Conservation (phyloP, 2,113 vertebrate genomes). For the Martes martes region DNA sequence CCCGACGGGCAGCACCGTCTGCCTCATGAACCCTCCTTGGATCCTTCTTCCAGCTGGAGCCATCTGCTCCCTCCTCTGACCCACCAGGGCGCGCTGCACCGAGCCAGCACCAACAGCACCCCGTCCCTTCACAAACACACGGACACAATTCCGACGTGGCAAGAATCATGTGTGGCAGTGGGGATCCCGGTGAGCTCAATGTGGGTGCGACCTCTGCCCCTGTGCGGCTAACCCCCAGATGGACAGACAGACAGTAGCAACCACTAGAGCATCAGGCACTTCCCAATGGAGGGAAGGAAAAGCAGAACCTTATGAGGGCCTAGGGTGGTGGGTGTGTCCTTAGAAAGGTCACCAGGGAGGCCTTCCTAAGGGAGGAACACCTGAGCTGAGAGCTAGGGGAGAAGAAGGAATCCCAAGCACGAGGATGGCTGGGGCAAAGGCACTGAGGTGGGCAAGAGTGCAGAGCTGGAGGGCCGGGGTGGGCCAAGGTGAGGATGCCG, state of each 20-base stretch:
- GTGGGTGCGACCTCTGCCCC: background rate
- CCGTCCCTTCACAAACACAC: background rate
- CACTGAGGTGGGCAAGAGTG: background rate
- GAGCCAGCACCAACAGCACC: accelerated
- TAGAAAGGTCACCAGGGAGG: background rate
- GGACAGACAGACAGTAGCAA: background rate
- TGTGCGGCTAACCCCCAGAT: background rate
- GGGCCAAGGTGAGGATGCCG: background rate
- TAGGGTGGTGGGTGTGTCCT: background rate
- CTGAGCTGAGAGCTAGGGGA: background rate
- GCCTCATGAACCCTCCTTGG: background rate
- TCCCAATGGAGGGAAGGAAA: background rate
- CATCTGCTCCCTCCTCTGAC: accelerated
- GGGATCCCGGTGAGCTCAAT: background rate
- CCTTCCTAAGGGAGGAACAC: background rate
- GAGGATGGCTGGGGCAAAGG: background rate
- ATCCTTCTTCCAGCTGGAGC: background rate
- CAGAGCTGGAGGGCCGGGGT: accelerated
- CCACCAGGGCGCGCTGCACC: background rate
- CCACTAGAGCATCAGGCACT: background rate
- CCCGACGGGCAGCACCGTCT: background rate
- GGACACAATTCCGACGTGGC: accelerated
- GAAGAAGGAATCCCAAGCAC: background rate
- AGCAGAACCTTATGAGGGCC: background rate
- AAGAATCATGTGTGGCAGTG: accelerated